Evolutionary conservation across 1,140 invertebrate species (phyloP).

Genomic region (Drosophila melanica): DNA sequence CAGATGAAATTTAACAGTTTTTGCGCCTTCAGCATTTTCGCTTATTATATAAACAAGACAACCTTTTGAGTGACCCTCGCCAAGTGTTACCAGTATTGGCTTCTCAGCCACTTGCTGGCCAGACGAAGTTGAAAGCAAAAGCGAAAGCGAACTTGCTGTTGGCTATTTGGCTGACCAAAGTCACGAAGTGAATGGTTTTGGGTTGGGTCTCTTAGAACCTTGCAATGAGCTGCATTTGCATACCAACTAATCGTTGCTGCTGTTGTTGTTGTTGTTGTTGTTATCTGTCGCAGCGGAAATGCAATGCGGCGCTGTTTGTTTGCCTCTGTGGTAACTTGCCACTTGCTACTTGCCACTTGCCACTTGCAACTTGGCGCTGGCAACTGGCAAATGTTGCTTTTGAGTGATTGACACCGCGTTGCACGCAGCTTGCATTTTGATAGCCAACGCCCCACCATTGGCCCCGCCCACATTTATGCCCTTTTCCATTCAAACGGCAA

Average conservation of each 20-base stretch:
- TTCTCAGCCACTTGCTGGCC: not conserved
- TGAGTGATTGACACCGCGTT: slow-evolving; percentile 69
- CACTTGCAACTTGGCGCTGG: slow-evolving; percentile 17
- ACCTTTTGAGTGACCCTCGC: not conserved
- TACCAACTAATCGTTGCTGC: slow-evolving; percentile 41
- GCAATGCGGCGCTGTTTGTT: slow-evolving; percentile 46
- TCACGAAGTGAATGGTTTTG: slow-evolving; percentile 62
- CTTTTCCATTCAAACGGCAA: slow-evolving; percentile 51
- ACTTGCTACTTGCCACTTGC: slow-evolving; percentile 24
- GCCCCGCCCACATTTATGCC: not conserved
- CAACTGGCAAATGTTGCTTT: slow-evolving; percentile 11
- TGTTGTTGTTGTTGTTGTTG: slow-evolving; percentile 23
- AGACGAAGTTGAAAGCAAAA: slow-evolving; percentile 40
- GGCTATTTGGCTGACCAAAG: slow-evolving; percentile 45
- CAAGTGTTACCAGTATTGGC: slow-evolving; percentile 6
- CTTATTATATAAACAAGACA: too few relatives aligned
- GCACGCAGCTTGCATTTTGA: slow-evolving; percentile 78
- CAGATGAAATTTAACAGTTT: too few relatives aligned
- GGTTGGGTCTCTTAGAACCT: slow-evolving; percentile 24
- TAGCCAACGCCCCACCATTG: slow-evolving; percentile 8
- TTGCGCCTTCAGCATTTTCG: too few relatives aligned
- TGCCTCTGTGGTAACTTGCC: slow-evolving; percentile 15
- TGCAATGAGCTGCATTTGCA: slow-evolving; percentile 61
- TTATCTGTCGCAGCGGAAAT: slow-evolving; percentile 76
- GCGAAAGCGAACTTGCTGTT: slow-evolving; percentile 55